Evolutionary conservation across 2,113 vertebrate species (phyloP).

Genomic region (Suncus etruscus): DNA sequence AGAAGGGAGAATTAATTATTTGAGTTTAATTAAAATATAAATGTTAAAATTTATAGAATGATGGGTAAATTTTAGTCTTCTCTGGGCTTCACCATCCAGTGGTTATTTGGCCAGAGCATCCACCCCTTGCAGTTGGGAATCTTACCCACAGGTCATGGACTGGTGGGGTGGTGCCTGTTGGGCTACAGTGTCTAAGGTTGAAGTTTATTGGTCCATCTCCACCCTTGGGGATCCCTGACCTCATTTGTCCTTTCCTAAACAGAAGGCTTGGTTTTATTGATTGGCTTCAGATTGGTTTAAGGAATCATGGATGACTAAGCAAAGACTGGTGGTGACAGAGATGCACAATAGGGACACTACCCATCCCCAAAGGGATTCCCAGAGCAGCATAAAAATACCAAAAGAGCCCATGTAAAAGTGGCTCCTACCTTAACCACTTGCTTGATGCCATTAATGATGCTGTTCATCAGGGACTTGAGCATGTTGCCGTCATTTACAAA

Average conservation of each 20-base stretch:
- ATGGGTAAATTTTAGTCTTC: background rate
- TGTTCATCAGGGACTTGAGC: constrained; percentile 95
- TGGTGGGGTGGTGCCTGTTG: too few species aligned
- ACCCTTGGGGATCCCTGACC: background rate
- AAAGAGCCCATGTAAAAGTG: background rate
- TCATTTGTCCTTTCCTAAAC: background rate
- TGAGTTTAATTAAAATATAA: too few species aligned
- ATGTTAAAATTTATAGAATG: too few species aligned
- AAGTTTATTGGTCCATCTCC: background rate
- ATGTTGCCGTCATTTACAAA: constrained; percentile 93
- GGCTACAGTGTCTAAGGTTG: background rate
- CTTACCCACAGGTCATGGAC: too few species aligned
- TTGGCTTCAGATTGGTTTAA: background rate
- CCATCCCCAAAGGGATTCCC: background rate
- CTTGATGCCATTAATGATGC: constrained; percentile 91
- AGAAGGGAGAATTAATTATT: background rate
- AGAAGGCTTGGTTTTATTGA: background rate
- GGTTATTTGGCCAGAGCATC: too few species aligned
- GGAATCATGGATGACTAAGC: background rate
- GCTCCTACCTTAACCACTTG: constrained; percentile 91
- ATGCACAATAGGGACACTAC: background rate
- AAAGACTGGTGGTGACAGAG: background rate
- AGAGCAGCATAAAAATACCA: background rate
- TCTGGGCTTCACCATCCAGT: background rate
- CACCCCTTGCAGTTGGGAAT: too few species aligned